Base-by-base conservation (phyloP, 2,113 vertebrate species). In the Chaetodon auriga region DNA sequence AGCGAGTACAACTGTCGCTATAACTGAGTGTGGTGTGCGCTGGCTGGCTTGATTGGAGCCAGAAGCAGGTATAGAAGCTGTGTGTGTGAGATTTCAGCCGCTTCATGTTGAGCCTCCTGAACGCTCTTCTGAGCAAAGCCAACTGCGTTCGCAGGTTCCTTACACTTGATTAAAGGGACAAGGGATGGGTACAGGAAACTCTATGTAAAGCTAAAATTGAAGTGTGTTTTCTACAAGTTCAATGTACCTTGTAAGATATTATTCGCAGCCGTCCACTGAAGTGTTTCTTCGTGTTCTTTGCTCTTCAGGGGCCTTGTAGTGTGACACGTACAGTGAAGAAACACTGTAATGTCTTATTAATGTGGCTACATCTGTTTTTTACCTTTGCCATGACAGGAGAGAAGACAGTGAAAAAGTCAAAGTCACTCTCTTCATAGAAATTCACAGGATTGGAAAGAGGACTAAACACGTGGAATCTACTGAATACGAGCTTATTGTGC, bases 341-440 rank as follows among this genome's bases (percentile, higher is more conserved):
- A 55, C n/a, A 19, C 35, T 73, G 53, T 82, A 62, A 85, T 90
- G 76, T 86, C 69, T 81, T 84, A 89, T 80, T 88, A 62, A 90
- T 83, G 75, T 66, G 49, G 35, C 72, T 58, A 16, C 21, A 80
- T 84, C 73, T 65, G 51, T 68, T 83, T 89, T 30, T 85, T 30
- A 75, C 65, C 72, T 55, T 76, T 35, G 46, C 21, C 7, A 18
- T 55, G 58, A 68, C 30, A 9, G 66, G 15, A 60, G n/a, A 64
- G 4, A 49, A 25, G 7, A 58, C 43, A 25, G 2, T 49, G 8
- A 58, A 41, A 75, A 85, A 55, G 25, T 57, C 49, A 62, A 62
- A 46, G 73, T 68, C n/a, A 45, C 16, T 69, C 25, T 23, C 13
- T 43, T 45, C 46, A 68, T 25, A 30, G 25, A 70, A 54, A 49